Base-by-base conservation (phyloP, 2,888 invertebrate species). In the Lobophora halterata region DNA sequence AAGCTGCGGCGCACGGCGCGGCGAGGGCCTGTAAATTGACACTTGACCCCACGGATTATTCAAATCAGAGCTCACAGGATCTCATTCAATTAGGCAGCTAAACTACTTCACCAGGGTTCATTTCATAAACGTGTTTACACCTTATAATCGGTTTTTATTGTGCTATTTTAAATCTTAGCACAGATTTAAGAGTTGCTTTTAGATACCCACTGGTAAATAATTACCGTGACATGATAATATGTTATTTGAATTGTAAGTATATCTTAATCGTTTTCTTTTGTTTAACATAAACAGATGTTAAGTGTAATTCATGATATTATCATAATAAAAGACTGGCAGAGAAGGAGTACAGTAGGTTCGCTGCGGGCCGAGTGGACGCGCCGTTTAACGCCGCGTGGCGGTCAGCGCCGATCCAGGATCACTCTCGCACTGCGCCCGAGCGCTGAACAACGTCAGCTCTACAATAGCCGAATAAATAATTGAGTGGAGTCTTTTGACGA, bases 401-500 rank as follows among this genome's bases (percentile, higher is more conserved):
- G n/a, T n/a, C 21, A 13, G 18, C 14, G 11, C 58, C 64, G 58
- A 55, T 56, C 48, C 55, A 65, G 71, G 71, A 75, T 76, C 77
- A 78, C 74, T 79, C 77, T 70, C 74, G 71, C 73, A 73, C 74
- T 74, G 79, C 71, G 75, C 64, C 74, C 71, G 78, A 65, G 70
- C 71, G 73, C 63, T 63, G 67, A 56, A 67, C 79, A 76, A 78
- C 82, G 81, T 80, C 71, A 76, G 72, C 70, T n/a, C n/a, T 78
- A 85, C 83, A 85, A 82, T 85, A 83, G 81, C 77, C 75, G 75
- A 83, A 79, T 85, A 81, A 74, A 77, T 85, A 86, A 86, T 85
- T 85, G 86, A 74, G 65, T 70, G 61, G 68, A 69, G 78, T 83
- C 86, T 85, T 82, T 86, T 81, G 82, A 85, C 78, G 78, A 79